Percentiles rank a stretch among this genome's conserved stretches.
Evolutionary conservation across 2,888 invertebrate genomes (phyloP).

Genomic region (Sesia bembeciformis): DNA sequence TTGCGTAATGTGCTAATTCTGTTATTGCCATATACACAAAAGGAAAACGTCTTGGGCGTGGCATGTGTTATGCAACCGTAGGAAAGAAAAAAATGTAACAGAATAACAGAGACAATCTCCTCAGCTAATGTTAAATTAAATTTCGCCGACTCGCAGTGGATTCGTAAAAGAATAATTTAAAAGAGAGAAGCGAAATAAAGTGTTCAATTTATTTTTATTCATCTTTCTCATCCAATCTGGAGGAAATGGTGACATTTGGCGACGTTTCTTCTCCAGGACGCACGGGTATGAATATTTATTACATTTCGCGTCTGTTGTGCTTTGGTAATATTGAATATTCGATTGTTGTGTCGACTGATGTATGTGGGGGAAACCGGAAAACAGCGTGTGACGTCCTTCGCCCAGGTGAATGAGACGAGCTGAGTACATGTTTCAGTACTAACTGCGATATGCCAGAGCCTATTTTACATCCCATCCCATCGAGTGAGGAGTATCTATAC

Average conservation of each 20-base stretch:
- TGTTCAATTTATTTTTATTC: conserved; percentile 18
- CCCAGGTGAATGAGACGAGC: no score
- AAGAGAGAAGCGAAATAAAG: conserved; percentile 13
- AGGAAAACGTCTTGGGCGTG: no score
- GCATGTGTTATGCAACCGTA: no score
- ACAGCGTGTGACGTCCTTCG: no score
- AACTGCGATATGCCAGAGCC: no score
- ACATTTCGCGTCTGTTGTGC: neutral
- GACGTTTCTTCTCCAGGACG: neutral
- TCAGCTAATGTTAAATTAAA: conserved; percentile 10
- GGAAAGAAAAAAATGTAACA: no score
- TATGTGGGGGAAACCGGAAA: no score
- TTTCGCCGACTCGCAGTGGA: conserved; percentile 1
- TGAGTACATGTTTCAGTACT: no score
- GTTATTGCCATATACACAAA: no score
- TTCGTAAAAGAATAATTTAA: neutral
- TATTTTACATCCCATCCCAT: no score
- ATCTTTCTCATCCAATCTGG: conserved; percentile 1
- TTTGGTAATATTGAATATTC: neutral
- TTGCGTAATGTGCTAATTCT: no score
- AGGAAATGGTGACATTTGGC: conserved; percentile 6
- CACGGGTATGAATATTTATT: conserved; percentile 7
- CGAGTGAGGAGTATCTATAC: no score
- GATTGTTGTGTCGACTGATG: neutral
- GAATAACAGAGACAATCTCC: neutral